These are phyloP conservation scores for Araneus ventricosus DNA, from an alignment of 1,140 invertebrate genomes.

Conservation along the genomic window DNA sequence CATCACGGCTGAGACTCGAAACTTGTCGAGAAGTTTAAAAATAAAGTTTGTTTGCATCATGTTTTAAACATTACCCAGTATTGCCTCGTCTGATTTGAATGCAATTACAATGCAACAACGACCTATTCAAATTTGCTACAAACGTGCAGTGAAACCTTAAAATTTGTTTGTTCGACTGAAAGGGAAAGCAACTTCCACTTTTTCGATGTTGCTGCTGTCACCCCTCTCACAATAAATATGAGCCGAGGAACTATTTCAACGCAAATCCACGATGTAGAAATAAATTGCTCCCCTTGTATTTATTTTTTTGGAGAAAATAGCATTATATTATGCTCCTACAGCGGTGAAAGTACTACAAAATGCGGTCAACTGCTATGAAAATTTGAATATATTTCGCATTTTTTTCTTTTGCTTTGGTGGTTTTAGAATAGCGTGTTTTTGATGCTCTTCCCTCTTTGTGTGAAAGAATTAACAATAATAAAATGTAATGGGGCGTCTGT, in stretches of 20 bases:
- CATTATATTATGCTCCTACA: conserved; percentile 23
- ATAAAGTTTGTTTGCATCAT: conserved; percentile 30
- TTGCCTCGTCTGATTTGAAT: conserved; percentile 34
- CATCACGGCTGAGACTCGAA: background rate
- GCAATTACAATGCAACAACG: conserved; percentile 34
- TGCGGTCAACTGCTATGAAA: conserved; percentile 35
- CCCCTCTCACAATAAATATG: conserved; percentile 11
- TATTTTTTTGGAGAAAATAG: conserved; percentile 14
- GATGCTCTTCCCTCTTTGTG: background rate
- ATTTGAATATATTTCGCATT: conserved; percentile 51
- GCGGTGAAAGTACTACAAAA: conserved; percentile 7
- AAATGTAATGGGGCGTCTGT: conserved; percentile 49
- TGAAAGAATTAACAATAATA: conserved; percentile 53
- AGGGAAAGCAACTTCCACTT: background rate
- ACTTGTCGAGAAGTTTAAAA: conserved; percentile 13
- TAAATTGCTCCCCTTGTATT: conserved; percentile 41
- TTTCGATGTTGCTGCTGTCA: background rate
- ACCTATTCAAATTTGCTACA: conserved; percentile 22
- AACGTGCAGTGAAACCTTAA: conserved; percentile 35
- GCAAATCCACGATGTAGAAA: conserved; percentile 27
- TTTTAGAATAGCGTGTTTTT: conserved; percentile 4
- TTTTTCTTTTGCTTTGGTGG: background rate
- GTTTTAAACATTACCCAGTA: conserved; percentile 40
- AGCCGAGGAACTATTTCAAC: background rate
- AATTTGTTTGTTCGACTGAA: background rate